Evolutionary conservation across 2,113 vertebrate genomes (phyloP).

Genomic region (Microtus pennsylvanicus): DNA sequence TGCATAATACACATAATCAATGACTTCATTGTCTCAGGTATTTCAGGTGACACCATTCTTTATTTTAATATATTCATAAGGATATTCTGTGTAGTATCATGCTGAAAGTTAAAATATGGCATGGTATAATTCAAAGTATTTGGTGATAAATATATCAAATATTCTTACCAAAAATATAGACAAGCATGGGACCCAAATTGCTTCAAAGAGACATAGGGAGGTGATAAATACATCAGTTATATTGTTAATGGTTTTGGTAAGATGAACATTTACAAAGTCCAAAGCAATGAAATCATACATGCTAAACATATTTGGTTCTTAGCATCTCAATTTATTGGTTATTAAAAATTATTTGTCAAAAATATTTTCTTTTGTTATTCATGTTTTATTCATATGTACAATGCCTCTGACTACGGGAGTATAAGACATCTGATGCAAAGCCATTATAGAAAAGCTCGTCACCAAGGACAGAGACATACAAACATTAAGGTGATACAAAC

Average conservation of each 20-base stretch:
- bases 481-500: neutral
- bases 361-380: neutral
- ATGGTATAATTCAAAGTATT: neutral
- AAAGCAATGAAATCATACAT: neutral
- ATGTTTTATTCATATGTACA: neutral
- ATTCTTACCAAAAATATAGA: neutral
- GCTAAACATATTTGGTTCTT: neutral
- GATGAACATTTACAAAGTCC: rapidly evolving
- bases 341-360: neutral
- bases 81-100: neutral
- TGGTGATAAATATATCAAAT: neutral
- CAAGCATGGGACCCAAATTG: neutral
- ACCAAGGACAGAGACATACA: neutral
- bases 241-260: neutral
- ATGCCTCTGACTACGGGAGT: neutral
- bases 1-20: no score
- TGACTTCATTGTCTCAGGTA: no score
- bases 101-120: neutral
- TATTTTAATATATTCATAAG: neutral
- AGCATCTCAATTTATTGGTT: neutral
- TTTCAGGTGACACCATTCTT: neutral
- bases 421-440: neutral
- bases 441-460: rapidly evolving
- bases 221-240: neutral
- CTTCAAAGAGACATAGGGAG: neutral